Conservation (phyloP, 1,140 invertebrate genomes). For the Drosophila insularis region DNA sequence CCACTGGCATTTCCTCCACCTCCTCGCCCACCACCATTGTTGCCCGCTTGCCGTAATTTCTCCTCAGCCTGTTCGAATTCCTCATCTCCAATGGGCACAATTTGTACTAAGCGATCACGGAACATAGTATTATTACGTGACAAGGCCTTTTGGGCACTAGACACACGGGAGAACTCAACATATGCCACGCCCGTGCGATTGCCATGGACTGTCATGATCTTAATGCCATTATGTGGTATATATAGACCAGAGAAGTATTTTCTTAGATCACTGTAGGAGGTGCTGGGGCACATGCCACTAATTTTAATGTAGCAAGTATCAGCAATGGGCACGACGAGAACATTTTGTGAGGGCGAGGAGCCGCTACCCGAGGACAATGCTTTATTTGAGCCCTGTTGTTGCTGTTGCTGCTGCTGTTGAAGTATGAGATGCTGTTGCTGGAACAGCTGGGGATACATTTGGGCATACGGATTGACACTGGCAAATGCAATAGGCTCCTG, state of each 20-base stretch:
- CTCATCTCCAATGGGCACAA: constrained; percentile 61
- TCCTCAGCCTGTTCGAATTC: constrained; percentile 72
- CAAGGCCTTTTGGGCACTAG: constrained; percentile 88
- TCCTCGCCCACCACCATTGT: constrained; percentile 1
- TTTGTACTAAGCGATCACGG: constrained; percentile 83
- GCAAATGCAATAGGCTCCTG: constrained; percentile 70
- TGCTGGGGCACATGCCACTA: constrained; percentile 86
- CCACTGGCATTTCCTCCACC: constrained; percentile 8
- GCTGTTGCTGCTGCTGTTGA: constrained; percentile 56
- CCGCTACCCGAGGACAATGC: constrained; percentile 15
- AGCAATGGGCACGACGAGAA: constrained; percentile 23
- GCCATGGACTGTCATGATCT: constrained; percentile 91
- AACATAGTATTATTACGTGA: constrained; percentile 84
- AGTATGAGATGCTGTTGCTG: constrained; percentile 64
- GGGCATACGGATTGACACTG: constrained; percentile 75
- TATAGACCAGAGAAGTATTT: constrained; percentile 90
- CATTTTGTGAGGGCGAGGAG: background rate
- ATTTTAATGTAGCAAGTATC: constrained; percentile 87
- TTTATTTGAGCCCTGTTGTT: background rate
- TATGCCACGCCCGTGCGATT: constrained; percentile 90
- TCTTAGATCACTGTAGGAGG: constrained; percentile 90
- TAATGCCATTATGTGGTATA: constrained; percentile 92
- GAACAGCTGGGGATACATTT: constrained; percentile 78
- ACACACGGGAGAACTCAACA: constrained; percentile 88
- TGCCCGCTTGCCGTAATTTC: constrained; percentile 30